These are phyloP conservation scores for Melopsittacus undulatus DNA, from an alignment of 2,797 vertebrate species.

Conservation along the genomic window DNA sequence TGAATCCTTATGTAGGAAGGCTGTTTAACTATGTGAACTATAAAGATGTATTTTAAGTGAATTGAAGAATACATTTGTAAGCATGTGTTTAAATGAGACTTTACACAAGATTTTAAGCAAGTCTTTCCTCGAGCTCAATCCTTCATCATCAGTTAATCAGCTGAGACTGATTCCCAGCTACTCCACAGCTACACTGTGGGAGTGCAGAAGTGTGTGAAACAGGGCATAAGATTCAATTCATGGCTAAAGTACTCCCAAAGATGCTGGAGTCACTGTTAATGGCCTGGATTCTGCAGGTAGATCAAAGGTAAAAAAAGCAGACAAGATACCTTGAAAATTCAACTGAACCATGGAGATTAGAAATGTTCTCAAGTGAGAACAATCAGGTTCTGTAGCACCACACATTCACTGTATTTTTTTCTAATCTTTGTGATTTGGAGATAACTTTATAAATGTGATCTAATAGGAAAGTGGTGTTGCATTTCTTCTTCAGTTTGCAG, in stretches of 20 bases:
- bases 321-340: background rate
- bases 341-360: conserved; percentile 1
- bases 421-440: background rate
- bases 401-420: background rate
- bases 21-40: background rate
- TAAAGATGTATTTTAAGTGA: background rate
- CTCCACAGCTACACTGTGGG: background rate
- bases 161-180: background rate
- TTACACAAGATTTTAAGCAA: background rate
- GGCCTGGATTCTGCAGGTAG: background rate
- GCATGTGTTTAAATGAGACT: background rate
- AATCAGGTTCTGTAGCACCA: background rate
- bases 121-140: background rate
- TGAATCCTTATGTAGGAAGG: background rate
- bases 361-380: background rate
- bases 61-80: background rate
- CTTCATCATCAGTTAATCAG: background rate
- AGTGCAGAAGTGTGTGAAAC: background rate
- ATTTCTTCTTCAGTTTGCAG: background rate
- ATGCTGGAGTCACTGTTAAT: background rate
- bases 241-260: background rate
- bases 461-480: background rate
- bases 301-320: background rate
- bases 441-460: background rate
- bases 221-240: background rate